Evolutionary conservation across 2,797 vertebrate species (phyloP), one percentile per base, ranked within the genome.

Genomic region (Leptatherina wallacei): DNA sequence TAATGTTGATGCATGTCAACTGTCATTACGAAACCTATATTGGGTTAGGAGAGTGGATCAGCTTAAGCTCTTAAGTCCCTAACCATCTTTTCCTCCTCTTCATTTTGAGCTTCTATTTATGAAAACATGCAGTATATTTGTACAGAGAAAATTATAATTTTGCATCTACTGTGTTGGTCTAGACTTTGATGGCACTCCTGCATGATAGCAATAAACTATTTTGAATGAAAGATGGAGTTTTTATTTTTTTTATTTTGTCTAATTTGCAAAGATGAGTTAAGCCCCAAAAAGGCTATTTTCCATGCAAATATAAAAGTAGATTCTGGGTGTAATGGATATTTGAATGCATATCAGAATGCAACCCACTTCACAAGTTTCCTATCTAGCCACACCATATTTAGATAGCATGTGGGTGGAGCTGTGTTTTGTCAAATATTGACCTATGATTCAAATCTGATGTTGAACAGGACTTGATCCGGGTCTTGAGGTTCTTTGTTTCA

Each of bases 191-290:
- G 92, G 92, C 94, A 94, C 92, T 94, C 89, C 88, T 95, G 95
- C 95, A 96, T 96, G 95, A 94, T 86, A 91, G 94, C 94, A 96
- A 96, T 96, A 96, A 96, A 95, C 84, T 84, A 92, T 95, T 96
- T 95, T 94, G 93, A 95, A 94, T 88, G 90, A 95, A 94, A 72
- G 1, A 22, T n/a, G 16, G 29, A n/a, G 65, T 76, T 54, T 69
- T 51, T 61, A 51, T n/a, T n/a, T 7, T 30, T 8, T 40, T 6
- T 8, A n/a, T 12, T n/a, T 12, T 4, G 7, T 16, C 2, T 7
- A 30, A 56, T 24, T 29, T 30, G 3, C 52, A 56, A 56, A 30
- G 6, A 2, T 16, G 6, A 56, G 16, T 14, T 47, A 44, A 0
- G 1, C 24, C 30, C 3, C 54, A 32, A 6, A 27, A 47, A 22